Conservation (phyloP, 2,888 invertebrate genomes). For the Hypsopygia costalis region DNA sequence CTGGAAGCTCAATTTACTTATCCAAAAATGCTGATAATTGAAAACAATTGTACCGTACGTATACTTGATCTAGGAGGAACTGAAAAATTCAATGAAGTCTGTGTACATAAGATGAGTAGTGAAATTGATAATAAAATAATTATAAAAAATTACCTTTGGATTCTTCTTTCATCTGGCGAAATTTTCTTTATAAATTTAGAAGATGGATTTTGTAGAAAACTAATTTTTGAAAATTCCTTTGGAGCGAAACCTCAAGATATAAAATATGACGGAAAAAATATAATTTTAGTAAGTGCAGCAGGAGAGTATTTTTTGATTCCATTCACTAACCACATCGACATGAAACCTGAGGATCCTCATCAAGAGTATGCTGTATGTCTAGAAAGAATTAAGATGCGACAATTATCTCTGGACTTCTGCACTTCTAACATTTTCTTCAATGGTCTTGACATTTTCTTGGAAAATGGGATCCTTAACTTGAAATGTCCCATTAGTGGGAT, state of each 20-base stretch:
- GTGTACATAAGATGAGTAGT: conserved; percentile 30
- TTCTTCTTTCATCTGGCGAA: conserved; percentile 47
- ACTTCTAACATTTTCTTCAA: conserved; percentile 18
- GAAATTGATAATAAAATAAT: conserved; percentile 42
- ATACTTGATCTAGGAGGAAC: conserved; percentile 34
- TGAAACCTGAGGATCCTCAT: conserved; percentile 31
- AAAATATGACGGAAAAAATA: conserved; percentile 21
- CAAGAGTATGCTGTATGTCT: conserved; percentile 33
- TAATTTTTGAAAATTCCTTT: conserved; percentile 33
- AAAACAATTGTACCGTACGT: conserved; percentile 30
- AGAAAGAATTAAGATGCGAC: conserved; percentile 30
- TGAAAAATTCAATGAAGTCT: conserved; percentile 19
- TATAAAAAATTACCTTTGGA: conserved; percentile 49
- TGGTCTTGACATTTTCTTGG: conserved; percentile 39
- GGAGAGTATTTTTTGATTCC: conserved; percentile 46
- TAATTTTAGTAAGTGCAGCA: conserved; percentile 54
- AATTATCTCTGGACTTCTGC: conserved; percentile 12
- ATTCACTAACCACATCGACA: conserved; percentile 32
- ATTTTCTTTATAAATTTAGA: conserved; percentile 42
- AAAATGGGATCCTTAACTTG: conserved; percentile 31
- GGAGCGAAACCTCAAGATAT: conserved; percentile 46
- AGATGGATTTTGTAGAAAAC: conserved; percentile 31
- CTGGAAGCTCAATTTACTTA: conserved; percentile 42
- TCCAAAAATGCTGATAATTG: conserved; percentile 50
- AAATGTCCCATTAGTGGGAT: conserved; percentile 53